Evolutionary conservation across 2,888 invertebrate genomes (phyloP).

Genomic region (Trimorus sp.): DNA sequence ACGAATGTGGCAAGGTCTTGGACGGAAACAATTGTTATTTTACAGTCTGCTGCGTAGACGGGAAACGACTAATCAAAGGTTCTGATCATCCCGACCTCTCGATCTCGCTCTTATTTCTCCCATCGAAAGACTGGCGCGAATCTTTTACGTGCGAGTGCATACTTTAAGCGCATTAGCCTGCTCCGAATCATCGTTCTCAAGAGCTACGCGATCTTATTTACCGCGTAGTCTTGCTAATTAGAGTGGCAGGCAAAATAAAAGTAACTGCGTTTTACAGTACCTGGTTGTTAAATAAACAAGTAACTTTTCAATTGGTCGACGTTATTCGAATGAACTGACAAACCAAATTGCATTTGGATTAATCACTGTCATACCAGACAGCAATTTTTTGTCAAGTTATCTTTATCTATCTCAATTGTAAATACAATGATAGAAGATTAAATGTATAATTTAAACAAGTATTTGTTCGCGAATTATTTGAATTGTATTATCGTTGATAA

Average conservation of each 20-base stretch:
- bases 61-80: conserved; percentile 46
- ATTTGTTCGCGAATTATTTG: too few relatives aligned
- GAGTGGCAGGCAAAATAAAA: conserved; percentile 53
- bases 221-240: conserved; percentile 70
- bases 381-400: too few relatives aligned
- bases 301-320: too few relatives aligned
- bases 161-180: conserved; percentile 44
- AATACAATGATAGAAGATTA: too few relatives aligned
- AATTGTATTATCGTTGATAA: too few relatives aligned
- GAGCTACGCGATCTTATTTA: conserved; percentile 68
- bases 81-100: conserved; percentile 34
- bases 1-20: too few relatives aligned
- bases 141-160: conserved; percentile 70
- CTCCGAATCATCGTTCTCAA: conserved; percentile 42
- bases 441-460: too few relatives aligned
- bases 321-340: too few relatives aligned
- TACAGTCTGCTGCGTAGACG: conserved; percentile 1
- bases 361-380: too few relatives aligned
- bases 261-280: background rate
- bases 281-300: too few relatives aligned
- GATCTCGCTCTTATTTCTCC: conserved; percentile 27
- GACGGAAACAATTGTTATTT: conserved; percentile 5
- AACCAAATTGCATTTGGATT: too few relatives aligned
- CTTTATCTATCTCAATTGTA: too few relatives aligned
- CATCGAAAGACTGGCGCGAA: conserved; percentile 65